Conservation (phyloP, 2,888 invertebrate species). For the Tetragnatha montana region DNA sequence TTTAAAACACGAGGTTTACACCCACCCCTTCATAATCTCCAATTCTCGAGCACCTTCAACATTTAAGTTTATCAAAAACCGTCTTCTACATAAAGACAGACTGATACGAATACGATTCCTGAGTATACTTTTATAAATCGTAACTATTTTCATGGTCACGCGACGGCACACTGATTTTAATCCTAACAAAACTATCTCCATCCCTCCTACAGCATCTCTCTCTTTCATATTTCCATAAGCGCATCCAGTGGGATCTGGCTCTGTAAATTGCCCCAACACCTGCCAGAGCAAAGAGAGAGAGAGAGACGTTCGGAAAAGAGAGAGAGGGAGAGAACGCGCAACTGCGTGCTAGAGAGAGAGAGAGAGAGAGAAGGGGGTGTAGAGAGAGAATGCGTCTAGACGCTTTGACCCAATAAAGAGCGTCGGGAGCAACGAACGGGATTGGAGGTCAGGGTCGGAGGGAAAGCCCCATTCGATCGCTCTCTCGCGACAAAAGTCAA, state of each 20-base stretch:
- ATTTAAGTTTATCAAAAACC: too few species aligned
- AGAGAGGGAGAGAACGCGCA: not conserved
- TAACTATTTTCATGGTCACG: too few species aligned
- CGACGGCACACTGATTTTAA: too few species aligned
- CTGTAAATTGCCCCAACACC: not conserved
- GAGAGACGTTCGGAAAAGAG: slow-evolving; percentile 9
- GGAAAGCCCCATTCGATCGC: not conserved
- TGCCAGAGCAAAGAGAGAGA: not conserved
- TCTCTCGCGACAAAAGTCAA: not conserved
- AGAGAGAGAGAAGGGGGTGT: not conserved
- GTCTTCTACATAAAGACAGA: too few species aligned
- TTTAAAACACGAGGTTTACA: too few species aligned
- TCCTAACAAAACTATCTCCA: too few species aligned
- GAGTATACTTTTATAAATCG: too few species aligned
- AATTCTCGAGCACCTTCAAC: too few species aligned
- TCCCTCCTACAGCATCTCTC: too few species aligned
- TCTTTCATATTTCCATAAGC: not conserved
- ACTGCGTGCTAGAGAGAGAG: too few species aligned
- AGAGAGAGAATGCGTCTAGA: slow-evolving; percentile 56
- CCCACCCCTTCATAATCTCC: too few species aligned
- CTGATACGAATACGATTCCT: too few species aligned
- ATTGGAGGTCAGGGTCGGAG: slow-evolving; percentile 54
- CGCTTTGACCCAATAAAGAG: slow-evolving; percentile 61
- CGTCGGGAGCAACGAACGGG: slow-evolving; percentile 32
- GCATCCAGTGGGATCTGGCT: not conserved